Conservation (phyloP, 2,113 vertebrate species). For the Cyprinodon tularosa region DNA sequence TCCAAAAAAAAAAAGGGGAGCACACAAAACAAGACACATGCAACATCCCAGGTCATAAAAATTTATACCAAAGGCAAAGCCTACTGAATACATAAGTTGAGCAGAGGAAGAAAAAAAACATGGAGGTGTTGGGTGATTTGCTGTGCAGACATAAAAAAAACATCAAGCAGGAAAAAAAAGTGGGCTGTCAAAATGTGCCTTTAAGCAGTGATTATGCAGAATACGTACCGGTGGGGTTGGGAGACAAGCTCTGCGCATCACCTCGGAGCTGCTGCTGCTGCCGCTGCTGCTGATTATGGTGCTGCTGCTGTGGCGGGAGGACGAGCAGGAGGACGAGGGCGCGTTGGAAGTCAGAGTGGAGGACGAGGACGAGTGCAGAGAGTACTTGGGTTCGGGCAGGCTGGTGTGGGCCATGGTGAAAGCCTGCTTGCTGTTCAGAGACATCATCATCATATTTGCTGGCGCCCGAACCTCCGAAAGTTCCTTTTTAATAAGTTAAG, state of each 20-base stretch:
- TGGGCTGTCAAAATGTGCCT: conserved; percentile 89
- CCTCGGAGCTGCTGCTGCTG: conserved; percentile 87
- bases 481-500: conserved; percentile 83
- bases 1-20: conserved; percentile 67
- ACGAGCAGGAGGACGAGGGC: conserved; percentile 83
- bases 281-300: conserved; percentile 79
- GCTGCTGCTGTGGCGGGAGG: conserved; percentile 81
- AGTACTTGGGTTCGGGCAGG: conserved; percentile 93
- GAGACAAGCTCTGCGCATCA: conserved; percentile 94
- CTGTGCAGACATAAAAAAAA: conserved; percentile 91
- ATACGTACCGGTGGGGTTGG: conserved; percentile 97
- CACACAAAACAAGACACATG: conserved; percentile 85
- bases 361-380: conserved; percentile 89
- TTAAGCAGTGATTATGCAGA: conserved; percentile 90
- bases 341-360: conserved; percentile 84
- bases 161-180: conserved; percentile 87
- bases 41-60: conserved; percentile 95
- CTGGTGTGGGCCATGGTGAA: conserved; percentile 91
- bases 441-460: conserved; percentile 97
- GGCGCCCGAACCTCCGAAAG: conserved; percentile 76
- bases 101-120: conserved; percentile 72
- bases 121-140: conserved; percentile 91
- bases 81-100: conserved; percentile 90
- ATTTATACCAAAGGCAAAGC: conserved; percentile 91
- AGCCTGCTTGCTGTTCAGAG: conserved; percentile 96